Percentiles rank a stretch among this genome's conserved stretches.
Conservation (phyloP, 2,888 invertebrate genomes). For the Aleiodes leptofemur region DNA sequence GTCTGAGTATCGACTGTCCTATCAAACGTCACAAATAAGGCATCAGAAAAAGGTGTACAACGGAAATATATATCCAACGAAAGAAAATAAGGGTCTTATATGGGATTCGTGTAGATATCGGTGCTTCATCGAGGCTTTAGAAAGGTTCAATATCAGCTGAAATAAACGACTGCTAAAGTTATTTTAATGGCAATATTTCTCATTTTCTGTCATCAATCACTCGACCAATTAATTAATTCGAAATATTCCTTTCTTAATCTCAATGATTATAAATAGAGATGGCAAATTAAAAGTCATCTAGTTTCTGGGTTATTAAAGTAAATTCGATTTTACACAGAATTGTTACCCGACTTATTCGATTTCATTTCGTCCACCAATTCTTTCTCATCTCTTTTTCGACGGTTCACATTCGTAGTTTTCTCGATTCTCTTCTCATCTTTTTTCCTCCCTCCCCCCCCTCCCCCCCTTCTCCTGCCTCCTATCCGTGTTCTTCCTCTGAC, state of each 20-base stretch:
- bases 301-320: too few species aligned
- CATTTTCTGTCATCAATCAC: too few species aligned
- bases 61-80: background rate
- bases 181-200: too few species aligned
- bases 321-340: background rate
- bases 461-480: too few species aligned
- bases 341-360: slow-evolving; percentile 1
- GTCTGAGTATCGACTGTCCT: background rate
- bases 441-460: background rate
- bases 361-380: slow-evolving; percentile 30
- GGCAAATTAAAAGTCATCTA: too few species aligned
- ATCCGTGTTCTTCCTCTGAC: slow-evolving; percentile 1
- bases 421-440: slow-evolving; percentile 16
- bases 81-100: slow-evolving; percentile 4
- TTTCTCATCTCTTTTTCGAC: slow-evolving; percentile 6
- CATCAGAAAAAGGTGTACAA: background rate
- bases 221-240: too few species aligned
- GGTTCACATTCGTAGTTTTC: slow-evolving; percentile 25
- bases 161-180: too few species aligned
- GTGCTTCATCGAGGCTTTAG: background rate
- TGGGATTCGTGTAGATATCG: background rate
- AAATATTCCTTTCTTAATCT: too few species aligned
- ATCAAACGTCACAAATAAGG: background rate
- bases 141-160: too few species aligned
- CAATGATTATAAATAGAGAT: too few species aligned